phyloP scores from a whole-genome alignment of 2,797 vertebrate genomes.

The Tangara arthus region DNA sequence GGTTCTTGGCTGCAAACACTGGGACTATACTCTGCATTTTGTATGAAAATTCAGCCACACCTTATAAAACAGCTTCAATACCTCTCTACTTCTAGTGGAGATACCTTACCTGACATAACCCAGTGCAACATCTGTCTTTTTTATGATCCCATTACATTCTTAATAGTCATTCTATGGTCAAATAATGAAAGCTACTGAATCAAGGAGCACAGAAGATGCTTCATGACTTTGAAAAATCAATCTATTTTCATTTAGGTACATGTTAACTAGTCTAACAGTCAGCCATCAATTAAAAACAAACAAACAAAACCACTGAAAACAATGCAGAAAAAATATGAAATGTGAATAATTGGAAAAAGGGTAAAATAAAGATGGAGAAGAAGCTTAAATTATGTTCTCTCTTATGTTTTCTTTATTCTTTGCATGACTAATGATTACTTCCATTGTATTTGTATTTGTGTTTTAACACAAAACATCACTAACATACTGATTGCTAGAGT shows the following conservation, averaged over 20 bases:
- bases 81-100: neutral
- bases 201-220: neutral
- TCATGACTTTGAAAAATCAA: conserved; percentile 14
- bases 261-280: neutral
- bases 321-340: neutral
- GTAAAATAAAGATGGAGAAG: neutral
- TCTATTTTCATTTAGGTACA: neutral
- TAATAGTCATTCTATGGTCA: neutral
- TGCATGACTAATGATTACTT: neutral
- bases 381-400: neutral
- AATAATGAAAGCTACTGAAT: conserved; percentile 35
- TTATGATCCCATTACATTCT: neutral
- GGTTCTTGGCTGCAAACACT: neutral
- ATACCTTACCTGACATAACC: neutral
- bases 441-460: neutral
- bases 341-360: neutral
- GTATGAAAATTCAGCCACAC: neutral
- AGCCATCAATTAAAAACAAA: neutral
- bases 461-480: neutral
- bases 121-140: neutral
- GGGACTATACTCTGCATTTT: neutral
- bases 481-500: neutral
- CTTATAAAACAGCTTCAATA: neutral
- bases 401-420: neutral
- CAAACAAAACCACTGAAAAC: neutral